phyloP scores from a whole-genome alignment of 2,113 vertebrate species.

The Pseudorhombus dupliciocellatus region DNA sequence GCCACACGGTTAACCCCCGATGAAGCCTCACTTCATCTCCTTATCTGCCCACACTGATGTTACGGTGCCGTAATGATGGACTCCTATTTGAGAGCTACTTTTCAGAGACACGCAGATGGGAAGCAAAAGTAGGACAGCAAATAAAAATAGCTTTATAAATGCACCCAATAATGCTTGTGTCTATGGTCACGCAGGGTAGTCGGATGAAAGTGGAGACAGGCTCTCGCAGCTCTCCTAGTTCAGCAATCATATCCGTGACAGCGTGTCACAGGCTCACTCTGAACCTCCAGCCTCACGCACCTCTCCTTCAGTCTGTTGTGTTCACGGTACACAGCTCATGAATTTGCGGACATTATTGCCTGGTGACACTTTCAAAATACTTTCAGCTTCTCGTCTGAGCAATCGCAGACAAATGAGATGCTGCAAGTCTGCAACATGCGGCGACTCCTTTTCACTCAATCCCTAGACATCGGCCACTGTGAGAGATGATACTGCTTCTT shows the following conservation, averaged over 20 bases:
- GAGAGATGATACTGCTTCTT: constrained; percentile 36
- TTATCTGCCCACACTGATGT: constrained; percentile 32
- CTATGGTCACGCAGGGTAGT: constrained; percentile 25
- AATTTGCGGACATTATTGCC: constrained; percentile 22
- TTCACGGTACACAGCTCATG: constrained; percentile 18
- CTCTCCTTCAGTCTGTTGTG: constrained; percentile 28
- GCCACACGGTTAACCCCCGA: constrained; percentile 64
- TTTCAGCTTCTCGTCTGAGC: constrained; percentile 22
- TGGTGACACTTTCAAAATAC: constrained; percentile 22
- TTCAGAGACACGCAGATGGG: constrained; percentile 34
- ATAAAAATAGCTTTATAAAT: constrained; percentile 66
- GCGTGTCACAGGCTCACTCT: constrained; percentile 5
- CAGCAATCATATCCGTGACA: constrained; percentile 38
- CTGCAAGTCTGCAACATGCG: constrained; percentile 28
- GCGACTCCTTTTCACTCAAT: constrained; percentile 25
- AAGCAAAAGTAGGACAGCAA: constrained; percentile 58
- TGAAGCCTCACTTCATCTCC: constrained; percentile 54
- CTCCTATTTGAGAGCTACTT: constrained; percentile 33
- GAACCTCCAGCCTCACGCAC: constrained; percentile 12
- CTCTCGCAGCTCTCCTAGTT: constrained; percentile 37
- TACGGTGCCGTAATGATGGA: constrained; percentile 16
- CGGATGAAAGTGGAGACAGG: constrained; percentile 16
- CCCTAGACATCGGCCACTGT: constrained; percentile 30
- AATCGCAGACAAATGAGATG: constrained; percentile 42
- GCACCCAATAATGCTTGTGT: constrained; percentile 44